These are phyloP conservation scores for Dreissena polymorpha DNA, from an alignment of 1,140 invertebrate genomes.

Conservation along the genomic window DNA sequence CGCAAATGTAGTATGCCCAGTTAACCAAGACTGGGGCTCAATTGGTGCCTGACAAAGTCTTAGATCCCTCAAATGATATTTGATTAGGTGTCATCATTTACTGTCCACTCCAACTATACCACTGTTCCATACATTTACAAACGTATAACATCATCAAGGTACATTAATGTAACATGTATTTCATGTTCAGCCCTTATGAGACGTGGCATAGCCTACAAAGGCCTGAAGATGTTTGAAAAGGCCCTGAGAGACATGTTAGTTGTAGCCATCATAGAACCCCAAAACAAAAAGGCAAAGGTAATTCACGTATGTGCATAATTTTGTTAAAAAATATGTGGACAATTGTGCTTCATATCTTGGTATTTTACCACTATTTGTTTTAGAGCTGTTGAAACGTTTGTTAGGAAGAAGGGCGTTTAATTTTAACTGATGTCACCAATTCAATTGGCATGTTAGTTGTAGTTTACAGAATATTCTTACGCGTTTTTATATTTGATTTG, in stretches of 20 bases:
- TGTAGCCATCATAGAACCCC: conserved; percentile 71
- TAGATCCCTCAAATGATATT: no score
- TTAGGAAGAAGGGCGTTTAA: not conserved
- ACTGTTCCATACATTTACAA: no score
- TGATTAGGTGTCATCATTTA: no score
- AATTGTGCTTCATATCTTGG: not conserved
- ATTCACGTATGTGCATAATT: not conserved
- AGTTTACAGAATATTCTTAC: no score
- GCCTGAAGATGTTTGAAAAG: conserved; percentile 62
- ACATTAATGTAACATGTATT: no score
- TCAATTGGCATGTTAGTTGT: no score
- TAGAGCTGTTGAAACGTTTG: not conserved
- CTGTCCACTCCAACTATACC: no score
- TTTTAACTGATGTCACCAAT: not conserved
- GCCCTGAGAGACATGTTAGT: conserved; percentile 67
- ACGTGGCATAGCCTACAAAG: conserved; percentile 73
- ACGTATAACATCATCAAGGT: no score
- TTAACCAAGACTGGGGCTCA: no score
- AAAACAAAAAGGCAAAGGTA: conserved; percentile 75
- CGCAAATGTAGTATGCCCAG: no score
- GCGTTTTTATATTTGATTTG: no score
- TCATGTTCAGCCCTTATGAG: conserved; percentile 68
- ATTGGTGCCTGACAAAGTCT: no score
- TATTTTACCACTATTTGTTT: not conserved
- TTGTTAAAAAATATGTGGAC: not conserved